phyloP scores from a whole-genome alignment of 2,113 vertebrate genomes.

The Takifugu flavidus region DNA sequence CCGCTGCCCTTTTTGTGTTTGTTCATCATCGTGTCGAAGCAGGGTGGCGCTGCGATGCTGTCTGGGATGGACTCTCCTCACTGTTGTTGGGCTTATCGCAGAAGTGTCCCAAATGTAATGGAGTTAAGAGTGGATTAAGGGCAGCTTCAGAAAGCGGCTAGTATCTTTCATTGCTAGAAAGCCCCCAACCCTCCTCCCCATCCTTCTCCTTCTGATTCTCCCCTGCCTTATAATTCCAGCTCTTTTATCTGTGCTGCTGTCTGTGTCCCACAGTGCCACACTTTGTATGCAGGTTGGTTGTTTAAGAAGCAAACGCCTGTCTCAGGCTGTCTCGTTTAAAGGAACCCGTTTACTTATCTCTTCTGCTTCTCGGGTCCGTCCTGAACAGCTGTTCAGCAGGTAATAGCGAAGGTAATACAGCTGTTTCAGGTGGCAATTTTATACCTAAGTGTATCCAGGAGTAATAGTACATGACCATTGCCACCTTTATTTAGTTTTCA shows the following conservation, averaged over 20 bases:
- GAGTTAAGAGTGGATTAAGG: slow-evolving; percentile 58
- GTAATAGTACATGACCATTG: too few species aligned
- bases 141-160: slow-evolving; percentile 31
- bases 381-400: slow-evolving; percentile 6
- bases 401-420: slow-evolving; percentile 5
- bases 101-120: slow-evolving; percentile 50
- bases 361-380: neutral
- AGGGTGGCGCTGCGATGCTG: slow-evolving; percentile 14
- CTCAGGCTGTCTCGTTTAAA: slow-evolving; percentile 8
- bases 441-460: neutral
- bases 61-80: slow-evolving; percentile 31
- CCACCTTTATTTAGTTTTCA: too few species aligned
- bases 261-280: slow-evolving; percentile 16
- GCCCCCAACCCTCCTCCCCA: neutral
- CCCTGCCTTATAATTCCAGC: slow-evolving; percentile 24
- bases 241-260: slow-evolving; percentile 24
- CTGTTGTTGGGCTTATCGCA: slow-evolving; percentile 50
- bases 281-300: slow-evolving; percentile 34
- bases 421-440: slow-evolving; percentile 13
- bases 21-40: slow-evolving; percentile 43
- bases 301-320: slow-evolving; percentile 12
- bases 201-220: slow-evolving; percentile 10
- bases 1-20: slow-evolving; percentile 50
- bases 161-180: slow-evolving; percentile 59
- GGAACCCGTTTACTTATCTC: neutral